These are phyloP conservation scores for Ibycter americanus DNA, from an alignment of 2,797 vertebrate genomes.

Conservation along the genomic window DNA sequence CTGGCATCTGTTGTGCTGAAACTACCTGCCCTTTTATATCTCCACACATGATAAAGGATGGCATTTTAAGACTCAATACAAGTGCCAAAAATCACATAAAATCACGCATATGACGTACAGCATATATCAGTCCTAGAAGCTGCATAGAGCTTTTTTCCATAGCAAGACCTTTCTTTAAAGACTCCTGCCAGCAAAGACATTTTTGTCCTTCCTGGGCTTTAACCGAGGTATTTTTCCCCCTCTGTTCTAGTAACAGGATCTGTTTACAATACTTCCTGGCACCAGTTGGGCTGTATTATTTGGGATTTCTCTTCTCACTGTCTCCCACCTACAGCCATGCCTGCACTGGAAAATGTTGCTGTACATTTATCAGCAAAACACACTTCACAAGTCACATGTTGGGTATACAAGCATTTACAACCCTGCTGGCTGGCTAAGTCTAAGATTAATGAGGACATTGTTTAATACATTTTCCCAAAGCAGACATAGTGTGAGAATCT, in stretches of 20 bases:
- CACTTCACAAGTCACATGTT: background rate
- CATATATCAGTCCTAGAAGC: background rate
- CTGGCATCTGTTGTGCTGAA: background rate
- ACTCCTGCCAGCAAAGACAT: background rate
- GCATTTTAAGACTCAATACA: background rate
- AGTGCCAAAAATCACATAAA: background rate
- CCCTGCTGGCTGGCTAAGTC: background rate
- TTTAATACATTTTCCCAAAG: background rate
- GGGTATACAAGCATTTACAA: background rate
- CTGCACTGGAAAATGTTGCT: background rate
- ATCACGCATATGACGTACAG: background rate
- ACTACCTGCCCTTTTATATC: background rate
- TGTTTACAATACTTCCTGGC: background rate
- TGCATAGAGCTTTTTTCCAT: background rate
- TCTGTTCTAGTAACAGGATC: background rate
- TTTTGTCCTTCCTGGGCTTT: background rate
- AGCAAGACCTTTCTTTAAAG: background rate
- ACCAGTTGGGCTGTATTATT: background rate
- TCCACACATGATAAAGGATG: background rate
- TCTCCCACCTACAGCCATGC: background rate
- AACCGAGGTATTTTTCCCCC: background rate
- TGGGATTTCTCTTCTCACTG: background rate
- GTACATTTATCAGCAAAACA: background rate
- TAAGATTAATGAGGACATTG: background rate
- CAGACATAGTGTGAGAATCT: background rate